These are phyloP conservation scores for Mastacembelus armatus DNA, from an alignment of 2,797 vertebrate genomes.

Conservation along the genomic window DNA sequence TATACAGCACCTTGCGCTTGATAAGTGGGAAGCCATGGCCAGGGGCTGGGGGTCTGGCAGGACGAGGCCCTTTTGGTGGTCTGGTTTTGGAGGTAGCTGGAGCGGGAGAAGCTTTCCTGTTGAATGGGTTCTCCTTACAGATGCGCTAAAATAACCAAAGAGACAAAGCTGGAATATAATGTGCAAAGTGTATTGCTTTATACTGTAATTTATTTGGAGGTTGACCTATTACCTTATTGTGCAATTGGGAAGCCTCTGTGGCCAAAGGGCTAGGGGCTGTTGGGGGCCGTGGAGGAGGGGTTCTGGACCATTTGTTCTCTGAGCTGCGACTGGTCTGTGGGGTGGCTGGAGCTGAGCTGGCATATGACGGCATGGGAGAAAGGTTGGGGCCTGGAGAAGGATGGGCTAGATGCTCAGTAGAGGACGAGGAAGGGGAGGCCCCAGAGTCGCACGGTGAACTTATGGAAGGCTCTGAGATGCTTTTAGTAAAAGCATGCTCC, in stretches of 20 bases:
- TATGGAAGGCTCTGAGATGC: constrained; percentile 92
- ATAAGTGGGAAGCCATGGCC: constrained; percentile 98
- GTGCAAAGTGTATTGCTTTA: neutral
- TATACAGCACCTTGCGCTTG: constrained; percentile 92
- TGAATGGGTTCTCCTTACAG: constrained; percentile 98
- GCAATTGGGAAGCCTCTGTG: constrained; percentile 68
- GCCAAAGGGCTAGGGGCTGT: constrained; percentile 73
- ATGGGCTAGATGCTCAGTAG: constrained; percentile 56
- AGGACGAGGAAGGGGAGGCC: constrained; percentile 64
- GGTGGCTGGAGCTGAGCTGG: constrained; percentile 85
- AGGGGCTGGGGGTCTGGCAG: constrained; percentile 93
- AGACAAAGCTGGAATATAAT: neutral
- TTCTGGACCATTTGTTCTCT: constrained; percentile 70
- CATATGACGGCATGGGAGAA: constrained; percentile 62
- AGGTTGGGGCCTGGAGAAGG: constrained; percentile 54
- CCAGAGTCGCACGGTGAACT: constrained; percentile 73
- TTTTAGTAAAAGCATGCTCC: constrained; percentile 89
- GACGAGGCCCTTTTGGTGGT: constrained; percentile 89
- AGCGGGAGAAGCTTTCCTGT: constrained; percentile 91
- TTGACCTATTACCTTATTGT: constrained; percentile 70
- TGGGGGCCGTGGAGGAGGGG: constrained; percentile 66
- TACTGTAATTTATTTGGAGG: neutral
- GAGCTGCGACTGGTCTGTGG: constrained; percentile 86
- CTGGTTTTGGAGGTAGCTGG: constrained; percentile 79
- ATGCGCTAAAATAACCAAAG: constrained; percentile 82